Conservation (phyloP, 2,113 vertebrate genomes). For the Synodontis membranacea region DNA sequence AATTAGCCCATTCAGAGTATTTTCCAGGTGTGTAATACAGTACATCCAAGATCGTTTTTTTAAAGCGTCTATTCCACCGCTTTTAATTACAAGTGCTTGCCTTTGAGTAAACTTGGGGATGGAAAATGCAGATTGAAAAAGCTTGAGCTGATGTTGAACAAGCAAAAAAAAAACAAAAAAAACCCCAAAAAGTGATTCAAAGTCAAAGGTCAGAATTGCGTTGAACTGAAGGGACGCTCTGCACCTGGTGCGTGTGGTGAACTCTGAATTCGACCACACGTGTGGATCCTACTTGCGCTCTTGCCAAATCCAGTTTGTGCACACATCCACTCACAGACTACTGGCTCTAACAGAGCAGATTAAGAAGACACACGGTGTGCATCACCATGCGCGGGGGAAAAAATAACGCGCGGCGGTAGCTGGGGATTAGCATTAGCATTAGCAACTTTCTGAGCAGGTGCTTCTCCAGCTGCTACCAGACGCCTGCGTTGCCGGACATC, state of each 20-base stretch:
- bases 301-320: background rate
- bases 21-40: too few relatives aligned
- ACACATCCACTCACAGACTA: background rate
- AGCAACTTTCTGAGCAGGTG: constrained; percentile 28
- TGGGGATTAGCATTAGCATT: constrained; percentile 24
- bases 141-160: background rate
- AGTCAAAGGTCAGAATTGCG: background rate
- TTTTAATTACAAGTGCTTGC: background rate
- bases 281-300: background rate
- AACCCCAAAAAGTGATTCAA: background rate
- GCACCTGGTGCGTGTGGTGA: too few relatives aligned
- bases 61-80: background rate
- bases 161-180: too few relatives aligned
- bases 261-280: background rate
- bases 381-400: background rate
- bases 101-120: background rate
- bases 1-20: background rate
- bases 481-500: constrained; percentile 4
- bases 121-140: background rate
- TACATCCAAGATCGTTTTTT: background rate
- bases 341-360: constrained; percentile 13
- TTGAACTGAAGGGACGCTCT: background rate
- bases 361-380: background rate
- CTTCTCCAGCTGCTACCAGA: constrained; percentile 11
- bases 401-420: background rate